Conservation (phyloP, 2,113 vertebrate species). For the Pygoscelis antarcticus region DNA sequence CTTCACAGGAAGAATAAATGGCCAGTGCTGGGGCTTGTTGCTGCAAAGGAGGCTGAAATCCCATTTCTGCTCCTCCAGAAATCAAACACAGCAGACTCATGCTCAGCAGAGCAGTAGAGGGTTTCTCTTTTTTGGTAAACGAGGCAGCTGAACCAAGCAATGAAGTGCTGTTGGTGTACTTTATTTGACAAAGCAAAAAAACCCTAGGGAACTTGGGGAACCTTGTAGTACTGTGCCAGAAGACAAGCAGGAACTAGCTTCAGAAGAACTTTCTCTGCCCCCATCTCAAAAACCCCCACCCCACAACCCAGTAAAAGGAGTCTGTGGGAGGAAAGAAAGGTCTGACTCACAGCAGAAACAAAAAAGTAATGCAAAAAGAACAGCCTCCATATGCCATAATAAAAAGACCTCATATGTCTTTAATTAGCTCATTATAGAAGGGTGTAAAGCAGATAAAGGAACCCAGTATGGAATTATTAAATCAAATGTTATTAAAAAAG, state of each 20-base stretch:
- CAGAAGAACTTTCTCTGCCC: not conserved
- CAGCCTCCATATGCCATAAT: not conserved
- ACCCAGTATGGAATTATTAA: not conserved
- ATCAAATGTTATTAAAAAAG: not conserved
- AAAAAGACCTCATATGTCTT: not conserved
- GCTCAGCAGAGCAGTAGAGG: not conserved
- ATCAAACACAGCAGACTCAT: not conserved
- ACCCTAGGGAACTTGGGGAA: not conserved
- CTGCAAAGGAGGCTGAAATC: not conserved
- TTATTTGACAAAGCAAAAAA: not conserved
- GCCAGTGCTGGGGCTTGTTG: not conserved
- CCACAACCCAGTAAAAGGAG: not conserved
- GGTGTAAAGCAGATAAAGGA: not conserved
- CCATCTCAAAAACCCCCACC: not conserved
- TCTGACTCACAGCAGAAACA: slow-evolving; percentile 38
- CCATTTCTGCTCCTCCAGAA: not conserved
- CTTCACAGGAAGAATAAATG: not conserved
- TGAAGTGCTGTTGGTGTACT: not conserved
- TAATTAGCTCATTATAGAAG: slow-evolving; percentile 30
- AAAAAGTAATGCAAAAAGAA: slow-evolving; percentile 13
- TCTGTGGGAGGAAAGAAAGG: not conserved
- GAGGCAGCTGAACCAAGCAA: not conserved
- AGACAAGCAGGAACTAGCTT: not conserved
- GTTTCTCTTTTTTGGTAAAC: not conserved
- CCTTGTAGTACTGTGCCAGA: not conserved